Conservation (phyloP, 1,140 invertebrate species). For the Chironomus tepperi region DNA sequence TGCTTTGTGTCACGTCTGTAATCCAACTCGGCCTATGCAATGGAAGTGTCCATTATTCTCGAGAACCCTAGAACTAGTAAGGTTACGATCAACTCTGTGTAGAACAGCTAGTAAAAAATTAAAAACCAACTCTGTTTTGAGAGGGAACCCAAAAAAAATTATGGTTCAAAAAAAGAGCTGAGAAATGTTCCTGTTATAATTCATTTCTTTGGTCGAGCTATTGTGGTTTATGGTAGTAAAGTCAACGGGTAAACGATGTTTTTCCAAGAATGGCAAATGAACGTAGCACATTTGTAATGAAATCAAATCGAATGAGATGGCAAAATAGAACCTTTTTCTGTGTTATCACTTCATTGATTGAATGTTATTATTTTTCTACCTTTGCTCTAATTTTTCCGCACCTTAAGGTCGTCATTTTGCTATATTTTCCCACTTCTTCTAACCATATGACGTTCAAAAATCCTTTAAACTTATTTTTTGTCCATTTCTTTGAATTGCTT, state of each 20-base stretch:
- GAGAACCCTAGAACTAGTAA: too few relatives aligned
- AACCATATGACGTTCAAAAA: not conserved
- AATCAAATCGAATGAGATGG: constrained; percentile 18
- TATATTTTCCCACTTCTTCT: not conserved
- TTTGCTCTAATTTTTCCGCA: not conserved
- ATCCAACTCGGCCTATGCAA: too few relatives aligned
- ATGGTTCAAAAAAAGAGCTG: not conserved
- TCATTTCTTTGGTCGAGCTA: not conserved
- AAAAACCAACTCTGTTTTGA: not conserved
- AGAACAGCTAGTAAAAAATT: too few relatives aligned
- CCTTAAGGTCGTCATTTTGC: not conserved
- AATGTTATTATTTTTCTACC: not conserved
- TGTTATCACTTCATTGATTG: constrained; percentile 14
- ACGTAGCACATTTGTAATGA: not conserved
- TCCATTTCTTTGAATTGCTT: too few relatives aligned
- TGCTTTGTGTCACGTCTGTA: too few relatives aligned
- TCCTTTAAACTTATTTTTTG: too few relatives aligned
- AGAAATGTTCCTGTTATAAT: not conserved
- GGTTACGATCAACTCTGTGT: too few relatives aligned
- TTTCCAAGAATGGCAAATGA: not conserved
- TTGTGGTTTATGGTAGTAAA: not conserved
- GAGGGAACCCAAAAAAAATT: not conserved
- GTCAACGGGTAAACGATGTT: not conserved
- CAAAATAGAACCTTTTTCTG: not conserved
- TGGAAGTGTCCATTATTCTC: too few relatives aligned